phyloP scores from a whole-genome alignment of 2,888 invertebrate species.

The Caenorhabditis drosophilae region DNA sequence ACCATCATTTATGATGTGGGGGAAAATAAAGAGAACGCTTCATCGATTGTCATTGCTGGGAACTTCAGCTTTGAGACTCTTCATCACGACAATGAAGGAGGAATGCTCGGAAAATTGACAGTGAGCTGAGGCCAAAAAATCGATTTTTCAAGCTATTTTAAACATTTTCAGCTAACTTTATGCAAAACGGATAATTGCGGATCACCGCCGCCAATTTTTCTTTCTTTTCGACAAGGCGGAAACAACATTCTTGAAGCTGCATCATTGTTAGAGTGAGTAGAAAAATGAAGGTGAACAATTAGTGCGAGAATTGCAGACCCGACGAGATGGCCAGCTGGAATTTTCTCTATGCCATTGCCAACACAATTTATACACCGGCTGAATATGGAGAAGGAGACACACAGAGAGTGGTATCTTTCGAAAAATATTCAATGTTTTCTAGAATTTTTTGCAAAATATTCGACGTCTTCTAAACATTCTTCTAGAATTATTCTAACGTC shows the following conservation, averaged over 20 bases:
- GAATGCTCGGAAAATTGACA: conserved; percentile 40
- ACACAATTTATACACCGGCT: conserved; percentile 53
- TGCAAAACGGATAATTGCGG: conserved; percentile 50
- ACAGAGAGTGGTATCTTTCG: conserved; percentile 46
- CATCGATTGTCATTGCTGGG: conserved; percentile 41
- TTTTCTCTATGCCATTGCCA: conserved; percentile 42
- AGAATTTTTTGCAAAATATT: too few species aligned
- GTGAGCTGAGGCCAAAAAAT: conserved; percentile 16
- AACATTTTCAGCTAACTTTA: conserved; percentile 40
- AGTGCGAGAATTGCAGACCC: not conserved
- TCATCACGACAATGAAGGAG: conserved; percentile 45
- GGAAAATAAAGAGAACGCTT: conserved; percentile 34
- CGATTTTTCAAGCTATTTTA: not conserved
- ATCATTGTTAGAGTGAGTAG: not conserved
- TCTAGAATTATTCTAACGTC: too few species aligned
- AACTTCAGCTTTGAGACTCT: conserved; percentile 53
- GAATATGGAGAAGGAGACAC: conserved; percentile 52
- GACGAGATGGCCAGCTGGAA: conserved; percentile 46
- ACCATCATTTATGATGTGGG: conserved; percentile 49
- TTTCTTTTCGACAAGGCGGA: conserved; percentile 49
- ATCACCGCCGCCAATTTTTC: conserved; percentile 37
- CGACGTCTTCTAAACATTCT: too few species aligned
- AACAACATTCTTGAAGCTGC: conserved; percentile 45
- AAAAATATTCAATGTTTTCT: too few species aligned
- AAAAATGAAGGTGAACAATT: not conserved